These are phyloP conservation scores for Xiphophorus hellerii DNA, from an alignment of 2,113 vertebrate species.

Conservation along the genomic window DNA sequence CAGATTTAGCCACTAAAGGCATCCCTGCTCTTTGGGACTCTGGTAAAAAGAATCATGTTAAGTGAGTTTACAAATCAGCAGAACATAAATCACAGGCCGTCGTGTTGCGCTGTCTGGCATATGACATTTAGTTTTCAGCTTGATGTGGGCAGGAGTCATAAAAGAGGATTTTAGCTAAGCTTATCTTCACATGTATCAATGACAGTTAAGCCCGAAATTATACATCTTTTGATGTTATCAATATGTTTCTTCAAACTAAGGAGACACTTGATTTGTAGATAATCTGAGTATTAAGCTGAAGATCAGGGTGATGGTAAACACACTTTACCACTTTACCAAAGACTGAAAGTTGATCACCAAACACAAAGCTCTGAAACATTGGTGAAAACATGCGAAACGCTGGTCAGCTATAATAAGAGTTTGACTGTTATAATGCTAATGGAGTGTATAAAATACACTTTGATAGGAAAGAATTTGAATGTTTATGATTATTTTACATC, in stretches of 20 bases:
- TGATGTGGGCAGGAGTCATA: not conserved
- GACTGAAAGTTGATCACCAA: not conserved
- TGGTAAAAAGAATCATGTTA: not conserved
- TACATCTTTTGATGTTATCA: not conserved
- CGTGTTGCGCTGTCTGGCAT: not conserved
- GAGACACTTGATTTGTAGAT: not conserved
- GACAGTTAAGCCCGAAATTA: not conserved
- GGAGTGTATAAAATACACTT: too few species aligned
- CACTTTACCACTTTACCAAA: not conserved
- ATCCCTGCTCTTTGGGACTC: not conserved
- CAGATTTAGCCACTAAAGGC: constrained; percentile 6
- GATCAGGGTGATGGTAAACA: not conserved
- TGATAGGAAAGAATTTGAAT: too few species aligned
- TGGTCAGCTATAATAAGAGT: too few species aligned
- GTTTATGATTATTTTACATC: too few species aligned
- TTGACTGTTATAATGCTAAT: too few species aligned
- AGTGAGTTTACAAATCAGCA: not conserved
- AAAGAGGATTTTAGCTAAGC: not conserved
- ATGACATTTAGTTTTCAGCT: not conserved
- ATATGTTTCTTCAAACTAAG: too few species aligned
- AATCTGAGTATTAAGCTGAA: not conserved
- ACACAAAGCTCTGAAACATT: not conserved
- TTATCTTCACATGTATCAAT: not conserved
- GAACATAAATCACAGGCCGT: not conserved
- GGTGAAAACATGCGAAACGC: too few species aligned